These are phyloP conservation scores for Anoplopoma fimbria DNA, from an alignment of 2,113 vertebrate species.

Conservation along the genomic window DNA sequence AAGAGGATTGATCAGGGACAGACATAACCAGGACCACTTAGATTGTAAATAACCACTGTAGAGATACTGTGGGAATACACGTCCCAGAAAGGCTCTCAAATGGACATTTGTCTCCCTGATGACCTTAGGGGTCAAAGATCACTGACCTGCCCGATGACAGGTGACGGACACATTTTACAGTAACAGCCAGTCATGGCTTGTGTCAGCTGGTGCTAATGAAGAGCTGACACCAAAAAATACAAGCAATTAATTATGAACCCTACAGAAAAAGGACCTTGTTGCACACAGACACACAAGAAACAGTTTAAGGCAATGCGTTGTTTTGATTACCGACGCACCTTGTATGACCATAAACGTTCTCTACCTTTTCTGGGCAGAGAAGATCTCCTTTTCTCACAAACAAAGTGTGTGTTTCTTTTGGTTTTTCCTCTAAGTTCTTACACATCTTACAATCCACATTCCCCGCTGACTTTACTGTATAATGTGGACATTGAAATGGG, in stretches of 20 bases:
- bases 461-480: constrained; percentile 43
- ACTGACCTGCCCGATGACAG: constrained; percentile 32
- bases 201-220: constrained; percentile 32
- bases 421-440: constrained; percentile 6
- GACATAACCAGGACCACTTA: background rate
- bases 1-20: constrained; percentile 13
- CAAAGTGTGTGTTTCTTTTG: constrained; percentile 1
- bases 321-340: background rate
- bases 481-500: constrained; percentile 50
- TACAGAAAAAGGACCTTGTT: background rate
- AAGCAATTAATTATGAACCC: background rate
- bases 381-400: background rate
- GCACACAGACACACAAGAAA: background rate
- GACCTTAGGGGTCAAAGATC: constrained; percentile 58
- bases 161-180: constrained; percentile 22
- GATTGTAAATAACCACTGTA: constrained; percentile 49
- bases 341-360: background rate
- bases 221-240: background rate
- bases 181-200: constrained; percentile 16
- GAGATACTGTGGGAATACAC: constrained; percentile 46
- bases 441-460: constrained; percentile 38
- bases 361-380: background rate
- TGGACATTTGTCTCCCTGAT: constrained; percentile 41
- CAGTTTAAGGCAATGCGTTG: background rate
- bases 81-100: constrained; percentile 19